Evolutionary conservation across 1,140 invertebrate genomes (phyloP).

Genomic region (Nebria ingens): DNA sequence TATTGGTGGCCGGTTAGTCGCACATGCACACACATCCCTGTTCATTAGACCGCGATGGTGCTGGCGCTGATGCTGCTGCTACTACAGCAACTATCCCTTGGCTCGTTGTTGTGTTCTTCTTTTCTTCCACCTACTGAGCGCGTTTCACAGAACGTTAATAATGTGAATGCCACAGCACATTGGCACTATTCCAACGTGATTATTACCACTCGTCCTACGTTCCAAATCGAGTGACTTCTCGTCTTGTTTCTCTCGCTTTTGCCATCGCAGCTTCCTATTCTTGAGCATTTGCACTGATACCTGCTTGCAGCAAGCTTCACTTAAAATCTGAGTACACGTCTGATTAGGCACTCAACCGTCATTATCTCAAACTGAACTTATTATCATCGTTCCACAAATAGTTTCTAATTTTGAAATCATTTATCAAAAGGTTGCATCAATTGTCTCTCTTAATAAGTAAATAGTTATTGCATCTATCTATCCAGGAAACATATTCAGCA

Average conservation of each 20-base stretch:
- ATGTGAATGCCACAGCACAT: neutral
- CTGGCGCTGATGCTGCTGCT: neutral
- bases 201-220: neutral
- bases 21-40: neutral
- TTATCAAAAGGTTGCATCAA: too few relatives aligned
- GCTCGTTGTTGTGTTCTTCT: neutral
- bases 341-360: too few relatives aligned
- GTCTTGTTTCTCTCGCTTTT: neutral
- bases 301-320: too few relatives aligned
- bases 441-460: too few relatives aligned
- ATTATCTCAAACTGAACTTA: too few relatives aligned
- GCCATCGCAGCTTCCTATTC: too few relatives aligned
- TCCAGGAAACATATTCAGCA: too few relatives aligned
- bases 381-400: too few relatives aligned
- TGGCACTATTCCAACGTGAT: conserved; percentile 3
- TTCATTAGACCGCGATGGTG: neutral
- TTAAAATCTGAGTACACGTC: too few relatives aligned
- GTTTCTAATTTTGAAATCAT: too few relatives aligned
- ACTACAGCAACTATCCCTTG: neutral
- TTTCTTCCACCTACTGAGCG: neutral
- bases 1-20: neutral
- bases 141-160: conserved; percentile 5
- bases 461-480: too few relatives aligned
- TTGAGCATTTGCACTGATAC: too few relatives aligned
- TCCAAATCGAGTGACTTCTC: neutral